phyloP scores from a whole-genome alignment of 2,888 invertebrate species.

The Lycaena phlaeas region DNA sequence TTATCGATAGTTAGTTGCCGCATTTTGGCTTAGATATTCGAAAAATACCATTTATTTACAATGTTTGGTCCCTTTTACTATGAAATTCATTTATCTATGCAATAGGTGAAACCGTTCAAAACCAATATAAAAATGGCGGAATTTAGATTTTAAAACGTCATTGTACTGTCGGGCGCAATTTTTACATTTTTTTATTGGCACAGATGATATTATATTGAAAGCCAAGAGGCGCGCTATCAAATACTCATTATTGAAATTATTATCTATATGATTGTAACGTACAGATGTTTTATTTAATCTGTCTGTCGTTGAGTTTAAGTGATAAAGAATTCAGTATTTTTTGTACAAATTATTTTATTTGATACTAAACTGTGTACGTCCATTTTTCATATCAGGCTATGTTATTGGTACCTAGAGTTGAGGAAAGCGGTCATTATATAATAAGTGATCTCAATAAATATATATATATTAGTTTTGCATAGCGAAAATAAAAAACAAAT shows the following conservation, averaged over 20 bases:
- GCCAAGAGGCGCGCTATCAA: not conserved
- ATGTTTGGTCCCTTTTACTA: not conserved
- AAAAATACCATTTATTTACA: conserved; percentile 9
- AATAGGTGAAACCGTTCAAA: too few relatives aligned
- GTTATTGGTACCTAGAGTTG: not conserved
- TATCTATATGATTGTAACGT: not conserved
- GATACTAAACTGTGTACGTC: conserved; percentile 9
- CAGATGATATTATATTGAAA: not conserved
- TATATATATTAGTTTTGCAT: not conserved
- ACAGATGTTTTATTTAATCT: conserved; percentile 2
- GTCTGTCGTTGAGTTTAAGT: conserved; percentile 5
- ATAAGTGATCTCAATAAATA: not conserved
- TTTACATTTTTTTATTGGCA: conserved; percentile 1
- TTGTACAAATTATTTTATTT: conserved; percentile 18
- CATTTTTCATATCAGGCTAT: conserved; percentile 9
- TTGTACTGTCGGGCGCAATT: too few relatives aligned
- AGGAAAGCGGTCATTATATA: not conserved
- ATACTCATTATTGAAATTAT: conserved; percentile 4
- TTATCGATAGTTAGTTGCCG: conserved; percentile 7
- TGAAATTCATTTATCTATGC: not conserved
- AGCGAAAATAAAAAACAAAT: not conserved
- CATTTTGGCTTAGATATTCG: not conserved
- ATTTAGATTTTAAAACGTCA: too few relatives aligned
- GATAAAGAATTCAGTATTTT: conserved; percentile 20
- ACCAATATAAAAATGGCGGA: too few relatives aligned